Evolutionary conservation across 2,797 vertebrate species (phyloP).

Genomic region (Tapirus indicus): DNA sequence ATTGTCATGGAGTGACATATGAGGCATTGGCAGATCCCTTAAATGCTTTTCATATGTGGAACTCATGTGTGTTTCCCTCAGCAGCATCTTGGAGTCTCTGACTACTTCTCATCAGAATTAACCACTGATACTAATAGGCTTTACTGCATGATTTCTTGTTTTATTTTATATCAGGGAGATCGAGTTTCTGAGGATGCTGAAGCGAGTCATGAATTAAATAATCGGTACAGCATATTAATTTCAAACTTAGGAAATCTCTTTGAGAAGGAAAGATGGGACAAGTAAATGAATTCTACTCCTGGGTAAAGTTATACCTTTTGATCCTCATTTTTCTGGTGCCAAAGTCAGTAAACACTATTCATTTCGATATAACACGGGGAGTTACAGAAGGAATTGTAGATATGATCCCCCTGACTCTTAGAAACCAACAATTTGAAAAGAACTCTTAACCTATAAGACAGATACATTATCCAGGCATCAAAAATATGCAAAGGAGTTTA

Average conservation of each 20-base stretch:
- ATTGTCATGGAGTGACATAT: constrained; percentile 61
- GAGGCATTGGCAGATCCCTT: constrained; percentile 66
- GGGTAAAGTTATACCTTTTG: not conserved
- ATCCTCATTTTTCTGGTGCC: constrained; percentile 2
- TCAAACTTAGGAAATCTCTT: constrained; percentile 34
- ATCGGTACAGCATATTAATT: not conserved
- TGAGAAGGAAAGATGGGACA: not conserved
- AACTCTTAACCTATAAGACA: not conserved
- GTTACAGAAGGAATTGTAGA: not conserved
- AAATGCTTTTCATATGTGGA: constrained; percentile 47
- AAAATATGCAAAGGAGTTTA: not conserved
- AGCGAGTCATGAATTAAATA: not conserved
- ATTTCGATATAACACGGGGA: not conserved
- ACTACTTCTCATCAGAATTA: not conserved
- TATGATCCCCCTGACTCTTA: not conserved
- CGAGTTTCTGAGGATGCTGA: not conserved
- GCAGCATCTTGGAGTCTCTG: constrained; percentile 38
- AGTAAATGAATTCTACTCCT: not conserved
- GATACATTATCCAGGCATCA: not conserved
- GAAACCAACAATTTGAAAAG: not conserved
- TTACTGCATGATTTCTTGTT: not conserved
- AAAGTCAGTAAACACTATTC: not conserved
- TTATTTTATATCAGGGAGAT: not conserved
- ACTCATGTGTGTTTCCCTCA: not conserved
- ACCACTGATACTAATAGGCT: not conserved